Evolutionary conservation across 2,888 invertebrate genomes (phyloP).

Genomic region (Harpalus rubripes): DNA sequence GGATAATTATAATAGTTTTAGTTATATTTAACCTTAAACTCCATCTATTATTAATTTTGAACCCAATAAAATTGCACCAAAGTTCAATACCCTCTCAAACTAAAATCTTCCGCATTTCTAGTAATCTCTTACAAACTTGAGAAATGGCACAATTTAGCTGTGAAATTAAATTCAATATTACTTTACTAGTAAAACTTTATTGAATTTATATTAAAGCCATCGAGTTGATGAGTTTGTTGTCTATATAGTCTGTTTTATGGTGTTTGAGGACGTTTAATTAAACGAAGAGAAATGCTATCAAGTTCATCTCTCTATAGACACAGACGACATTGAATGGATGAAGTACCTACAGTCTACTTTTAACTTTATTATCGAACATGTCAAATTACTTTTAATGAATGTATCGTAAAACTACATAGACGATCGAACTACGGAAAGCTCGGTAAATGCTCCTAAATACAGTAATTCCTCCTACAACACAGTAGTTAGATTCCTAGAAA

Average conservation of each 20-base stretch:
- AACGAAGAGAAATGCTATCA: neutral
- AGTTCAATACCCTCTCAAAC: too few relatives aligned
- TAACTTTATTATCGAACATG: constrained; percentile 6
- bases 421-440: neutral
- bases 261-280: neutral
- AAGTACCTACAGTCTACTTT: neutral
- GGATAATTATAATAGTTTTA: too few relatives aligned
- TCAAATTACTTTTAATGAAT: constrained; percentile 4
- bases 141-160: too few relatives aligned
- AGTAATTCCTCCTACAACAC: too few relatives aligned
- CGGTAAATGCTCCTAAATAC: neutral
- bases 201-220: neutral
- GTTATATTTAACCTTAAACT: too few relatives aligned
- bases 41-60: too few relatives aligned
- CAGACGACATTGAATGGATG: neutral
- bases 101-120: too few relatives aligned
- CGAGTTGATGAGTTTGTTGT: constrained; percentile 17
- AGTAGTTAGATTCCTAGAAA: too few relatives aligned
- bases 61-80: too few relatives aligned
- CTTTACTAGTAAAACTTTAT: neutral
- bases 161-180: neutral
- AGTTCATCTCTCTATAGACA: neutral
- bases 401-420: neutral
- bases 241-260: neutral
- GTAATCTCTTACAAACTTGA: too few relatives aligned